These are phyloP conservation scores for Luperina nickerlii DNA, from an alignment of 2,888 invertebrate genomes.

Conservation along the genomic window DNA sequence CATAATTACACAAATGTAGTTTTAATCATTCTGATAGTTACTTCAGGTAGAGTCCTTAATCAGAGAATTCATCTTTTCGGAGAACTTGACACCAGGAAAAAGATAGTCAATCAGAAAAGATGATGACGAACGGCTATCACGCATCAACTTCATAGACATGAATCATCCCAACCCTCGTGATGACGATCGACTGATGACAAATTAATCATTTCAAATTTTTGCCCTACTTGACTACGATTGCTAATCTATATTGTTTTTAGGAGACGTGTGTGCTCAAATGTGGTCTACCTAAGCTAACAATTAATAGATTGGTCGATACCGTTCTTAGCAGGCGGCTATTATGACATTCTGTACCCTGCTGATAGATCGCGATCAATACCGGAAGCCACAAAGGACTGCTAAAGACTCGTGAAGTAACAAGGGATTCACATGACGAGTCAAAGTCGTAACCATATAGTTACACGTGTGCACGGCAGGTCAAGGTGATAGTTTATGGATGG, in stretches of 20 bases:
- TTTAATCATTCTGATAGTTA: slow-evolving; percentile 30
- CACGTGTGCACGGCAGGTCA: neutral
- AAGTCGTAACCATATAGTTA: neutral
- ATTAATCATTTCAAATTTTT: slow-evolving; percentile 19
- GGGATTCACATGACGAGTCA: neutral
- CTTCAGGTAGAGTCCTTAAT: slow-evolving; percentile 7
- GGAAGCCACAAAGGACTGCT: neutral
- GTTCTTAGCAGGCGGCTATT: neutral
- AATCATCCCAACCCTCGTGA: slow-evolving; percentile 30
- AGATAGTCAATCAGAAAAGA: slow-evolving; percentile 29
- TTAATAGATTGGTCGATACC: neutral
- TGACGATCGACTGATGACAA: slow-evolving; percentile 40
- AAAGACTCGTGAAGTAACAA: neutral
- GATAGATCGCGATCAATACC: neutral
- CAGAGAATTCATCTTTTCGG: slow-evolving; percentile 31
- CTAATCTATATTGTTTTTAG: slow-evolving; percentile 6
- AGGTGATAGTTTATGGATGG: neutral
- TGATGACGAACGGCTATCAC: slow-evolving; percentile 48
- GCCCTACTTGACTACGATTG: neutral
- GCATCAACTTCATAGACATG: slow-evolving; percentile 32
- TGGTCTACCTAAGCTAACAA: neutral
- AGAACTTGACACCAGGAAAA: slow-evolving; percentile 47
- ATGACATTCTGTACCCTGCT: neutral
- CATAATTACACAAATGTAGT: slow-evolving; percentile 17
- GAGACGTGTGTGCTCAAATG: neutral